Percentiles rank a stretch among this genome's conserved stretches.
phyloP scores from a whole-genome alignment of 35 echinoderm and acorn worm species.

The Nesometra sesokonis region DNA sequence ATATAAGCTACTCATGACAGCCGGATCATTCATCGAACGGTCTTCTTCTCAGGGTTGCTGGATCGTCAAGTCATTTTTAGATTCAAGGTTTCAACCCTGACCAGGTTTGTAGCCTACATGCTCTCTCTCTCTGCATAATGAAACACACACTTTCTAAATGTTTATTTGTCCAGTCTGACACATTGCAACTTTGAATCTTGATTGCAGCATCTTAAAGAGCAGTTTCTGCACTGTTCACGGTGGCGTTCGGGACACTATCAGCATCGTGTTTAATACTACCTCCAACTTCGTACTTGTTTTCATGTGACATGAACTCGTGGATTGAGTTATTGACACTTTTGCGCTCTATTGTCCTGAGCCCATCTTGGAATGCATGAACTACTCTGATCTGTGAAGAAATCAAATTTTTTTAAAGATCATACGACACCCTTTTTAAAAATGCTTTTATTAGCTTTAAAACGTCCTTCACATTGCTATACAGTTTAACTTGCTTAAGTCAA shows the following conservation, averaged over 20 bases:
- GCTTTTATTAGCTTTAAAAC: no score
- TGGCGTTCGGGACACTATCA: slow-evolving; percentile 72
- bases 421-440: no score
- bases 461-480: no score
- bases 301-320: slow-evolving; percentile 91
- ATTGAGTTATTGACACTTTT: slow-evolving; percentile 96
- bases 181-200: neutral
- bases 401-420: no score
- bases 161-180: neutral
- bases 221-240: slow-evolving; percentile 41
- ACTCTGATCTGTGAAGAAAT: slow-evolving; percentile 63
- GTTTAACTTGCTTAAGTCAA: no score
- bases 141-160: neutral
- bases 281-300: slow-evolving; percentile 80
- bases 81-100: no score
- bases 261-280: slow-evolving; percentile 64
- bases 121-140: neutral
- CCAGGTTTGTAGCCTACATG: no score
- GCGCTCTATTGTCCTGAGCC: slow-evolving; percentile 80
- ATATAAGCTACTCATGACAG: no score
- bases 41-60: no score
- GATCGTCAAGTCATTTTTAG: no score
- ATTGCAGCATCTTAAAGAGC: neutral
- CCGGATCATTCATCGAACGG: no score
- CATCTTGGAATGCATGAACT: slow-evolving; percentile 93